phyloP scores from a whole-genome alignment of 2,888 invertebrate genomes.

The Arctia plantaginis region DNA sequence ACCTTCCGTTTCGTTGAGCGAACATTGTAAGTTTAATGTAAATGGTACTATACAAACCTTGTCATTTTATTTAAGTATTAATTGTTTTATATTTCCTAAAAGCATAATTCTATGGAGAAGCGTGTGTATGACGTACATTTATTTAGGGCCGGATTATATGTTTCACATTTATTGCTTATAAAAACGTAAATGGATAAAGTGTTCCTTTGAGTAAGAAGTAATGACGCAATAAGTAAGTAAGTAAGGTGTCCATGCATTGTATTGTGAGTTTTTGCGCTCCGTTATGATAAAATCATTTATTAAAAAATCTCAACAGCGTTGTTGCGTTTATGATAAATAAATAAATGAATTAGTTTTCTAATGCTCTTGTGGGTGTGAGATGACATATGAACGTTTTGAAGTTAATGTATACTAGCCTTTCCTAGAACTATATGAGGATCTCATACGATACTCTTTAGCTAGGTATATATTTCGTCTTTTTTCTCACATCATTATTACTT shows the following conservation, averaged over 20 bases:
- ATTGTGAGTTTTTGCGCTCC: neutral
- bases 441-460: neutral
- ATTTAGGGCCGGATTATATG: neutral
- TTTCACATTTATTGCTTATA: neutral
- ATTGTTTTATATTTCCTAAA: neutral
- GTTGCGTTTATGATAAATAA: neutral
- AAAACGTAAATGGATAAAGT: neutral
- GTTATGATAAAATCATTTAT: neutral
- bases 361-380: neutral
- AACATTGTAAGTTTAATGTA: neutral
- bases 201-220: neutral
- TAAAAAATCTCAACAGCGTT: neutral
- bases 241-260: neutral
- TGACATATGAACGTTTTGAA: neutral
- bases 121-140: neutral
- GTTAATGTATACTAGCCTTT: neutral
- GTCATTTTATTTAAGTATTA: neutral
- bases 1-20: slow-evolving; percentile 15
- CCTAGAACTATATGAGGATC: neutral
- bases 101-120: neutral
- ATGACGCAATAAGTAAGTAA: neutral
- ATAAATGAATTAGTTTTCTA: neutral
- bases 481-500: neutral
- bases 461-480: neutral
- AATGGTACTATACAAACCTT: neutral